phyloP scores from a whole-genome alignment of 2,797 vertebrate species.

The Sus cebifrons region DNA sequence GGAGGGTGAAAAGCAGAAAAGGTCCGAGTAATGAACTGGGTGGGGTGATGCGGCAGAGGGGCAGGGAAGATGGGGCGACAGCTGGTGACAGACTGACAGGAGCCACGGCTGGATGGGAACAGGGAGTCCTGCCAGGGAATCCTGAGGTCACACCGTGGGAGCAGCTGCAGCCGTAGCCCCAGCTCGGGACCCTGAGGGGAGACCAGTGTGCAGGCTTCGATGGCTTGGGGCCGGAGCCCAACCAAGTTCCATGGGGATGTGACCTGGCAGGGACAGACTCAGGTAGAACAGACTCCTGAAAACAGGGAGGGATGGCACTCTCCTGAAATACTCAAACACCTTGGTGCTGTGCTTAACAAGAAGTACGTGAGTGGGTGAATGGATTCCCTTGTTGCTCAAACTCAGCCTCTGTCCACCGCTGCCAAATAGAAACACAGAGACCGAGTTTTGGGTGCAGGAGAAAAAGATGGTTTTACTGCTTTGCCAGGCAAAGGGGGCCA shows the following conservation, averaged over 20 bases:
- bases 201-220: not conserved
- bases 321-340: not conserved
- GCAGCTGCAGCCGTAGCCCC: too few relatives aligned
- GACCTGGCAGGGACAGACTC: not conserved
- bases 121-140: not conserved
- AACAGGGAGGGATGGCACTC: not conserved
- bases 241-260: not conserved
- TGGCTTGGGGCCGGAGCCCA: not conserved
- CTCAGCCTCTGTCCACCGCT: too few relatives aligned
- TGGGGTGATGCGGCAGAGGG: rapidly evolving
- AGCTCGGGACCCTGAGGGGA: not conserved
- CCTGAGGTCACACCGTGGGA: rapidly evolving
- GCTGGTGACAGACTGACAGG: not conserved
- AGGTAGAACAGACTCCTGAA: not conserved
- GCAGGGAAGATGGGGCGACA: not conserved
- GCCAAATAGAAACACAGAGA: too few relatives aligned
- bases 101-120: not conserved
- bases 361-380: not conserved
- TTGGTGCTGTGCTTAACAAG: not conserved
- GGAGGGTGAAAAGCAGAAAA: constrained; percentile 75
- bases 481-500: too few relatives aligned
- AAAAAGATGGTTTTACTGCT: too few relatives aligned
- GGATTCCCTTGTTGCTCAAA: not conserved
- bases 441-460: too few relatives aligned
- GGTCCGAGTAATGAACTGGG: constrained; percentile 3